Conservation (phyloP, 2,888 invertebrate species). For the Xanthia togata region DNA sequence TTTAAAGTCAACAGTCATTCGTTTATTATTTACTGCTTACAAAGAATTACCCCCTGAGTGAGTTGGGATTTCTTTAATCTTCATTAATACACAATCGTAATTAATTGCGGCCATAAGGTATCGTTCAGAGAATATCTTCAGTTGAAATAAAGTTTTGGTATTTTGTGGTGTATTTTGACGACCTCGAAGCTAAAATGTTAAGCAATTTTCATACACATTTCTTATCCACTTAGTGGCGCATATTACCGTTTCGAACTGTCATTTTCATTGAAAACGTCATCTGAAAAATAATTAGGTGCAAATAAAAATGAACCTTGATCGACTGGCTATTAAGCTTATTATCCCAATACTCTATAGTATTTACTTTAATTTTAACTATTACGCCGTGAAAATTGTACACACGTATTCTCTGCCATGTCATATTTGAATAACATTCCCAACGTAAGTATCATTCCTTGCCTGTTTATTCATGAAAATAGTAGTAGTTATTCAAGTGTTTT, state of each 20-base stretch:
- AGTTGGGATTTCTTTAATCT: slow-evolving; percentile 64
- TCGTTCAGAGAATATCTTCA: slow-evolving; percentile 63
- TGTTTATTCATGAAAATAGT: background rate
- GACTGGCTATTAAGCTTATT: background rate
- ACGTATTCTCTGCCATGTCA: background rate
- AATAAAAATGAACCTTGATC: background rate
- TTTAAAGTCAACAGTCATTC: slow-evolving; percentile 27
- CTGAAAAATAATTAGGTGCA: background rate
- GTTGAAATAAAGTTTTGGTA: slow-evolving; percentile 69
- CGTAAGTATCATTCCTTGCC: background rate
- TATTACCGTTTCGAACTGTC: background rate
- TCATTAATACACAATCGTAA: slow-evolving; percentile 63
- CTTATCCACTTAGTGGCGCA: background rate
- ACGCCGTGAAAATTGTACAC: background rate
- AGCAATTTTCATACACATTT: background rate
- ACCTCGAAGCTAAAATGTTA: background rate
- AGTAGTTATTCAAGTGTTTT: background rate
- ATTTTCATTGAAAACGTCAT: background rate
- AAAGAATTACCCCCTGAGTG: slow-evolving; percentile 64
- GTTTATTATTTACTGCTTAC: slow-evolving; percentile 55
- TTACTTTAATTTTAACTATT: background rate
- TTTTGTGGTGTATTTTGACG: slow-evolving; percentile 46
- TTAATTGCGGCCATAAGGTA: slow-evolving; percentile 67
- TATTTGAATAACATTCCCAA: background rate
- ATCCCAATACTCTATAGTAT: background rate